These are phyloP conservation scores for Erinaceus europaeus DNA, from an alignment of 2,113 vertebrate genomes.

Conservation along the genomic window DNA sequence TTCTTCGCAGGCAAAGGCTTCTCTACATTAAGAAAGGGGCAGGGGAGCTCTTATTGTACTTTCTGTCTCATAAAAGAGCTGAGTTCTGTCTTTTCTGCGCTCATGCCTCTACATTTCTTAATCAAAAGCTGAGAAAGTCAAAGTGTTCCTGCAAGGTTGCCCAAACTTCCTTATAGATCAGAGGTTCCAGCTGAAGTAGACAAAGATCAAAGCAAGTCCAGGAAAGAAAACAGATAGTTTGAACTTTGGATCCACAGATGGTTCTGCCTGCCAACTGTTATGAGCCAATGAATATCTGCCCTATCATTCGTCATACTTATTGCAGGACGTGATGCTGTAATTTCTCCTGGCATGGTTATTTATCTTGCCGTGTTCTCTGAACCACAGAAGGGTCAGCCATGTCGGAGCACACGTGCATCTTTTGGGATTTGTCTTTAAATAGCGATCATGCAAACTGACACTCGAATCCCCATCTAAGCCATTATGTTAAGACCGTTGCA, in stretches of 20 bases:
- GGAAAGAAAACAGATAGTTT: slow-evolving; percentile 69
- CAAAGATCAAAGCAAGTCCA: slow-evolving; percentile 57
- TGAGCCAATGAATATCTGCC: slow-evolving; percentile 72
- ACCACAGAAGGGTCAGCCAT: slow-evolving; percentile 46
- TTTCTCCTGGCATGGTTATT: slow-evolving; percentile 67
- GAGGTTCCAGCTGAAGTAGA: slow-evolving; percentile 41
- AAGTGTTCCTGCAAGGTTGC: slow-evolving; percentile 22
- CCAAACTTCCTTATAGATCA: not conserved
- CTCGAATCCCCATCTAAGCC: not conserved
- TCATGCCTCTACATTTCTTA: slow-evolving; percentile 16
- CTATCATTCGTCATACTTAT: slow-evolving; percentile 75
- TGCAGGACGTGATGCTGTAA: slow-evolving; percentile 68
- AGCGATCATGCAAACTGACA: not conserved
- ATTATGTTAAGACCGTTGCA: not conserved
- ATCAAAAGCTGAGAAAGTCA: slow-evolving; percentile 48
- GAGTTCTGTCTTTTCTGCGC: not conserved
- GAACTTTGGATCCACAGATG: slow-evolving; percentile 73
- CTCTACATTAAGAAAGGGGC: not conserved
- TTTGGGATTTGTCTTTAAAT: slow-evolving; percentile 45
- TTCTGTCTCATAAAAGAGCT: not conserved
- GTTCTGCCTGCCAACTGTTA: slow-evolving; percentile 70
- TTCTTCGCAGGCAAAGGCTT: slow-evolving; percentile 40
- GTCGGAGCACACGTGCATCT: slow-evolving; percentile 42
- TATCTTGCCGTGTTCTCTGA: slow-evolving; percentile 65
- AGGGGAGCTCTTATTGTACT: not conserved